A percentile compares a stretch with the other conserved stretches of the same genome.
Conservation (phyloP, 2,113 vertebrate species). For the Carollia perspicillata region DNA sequence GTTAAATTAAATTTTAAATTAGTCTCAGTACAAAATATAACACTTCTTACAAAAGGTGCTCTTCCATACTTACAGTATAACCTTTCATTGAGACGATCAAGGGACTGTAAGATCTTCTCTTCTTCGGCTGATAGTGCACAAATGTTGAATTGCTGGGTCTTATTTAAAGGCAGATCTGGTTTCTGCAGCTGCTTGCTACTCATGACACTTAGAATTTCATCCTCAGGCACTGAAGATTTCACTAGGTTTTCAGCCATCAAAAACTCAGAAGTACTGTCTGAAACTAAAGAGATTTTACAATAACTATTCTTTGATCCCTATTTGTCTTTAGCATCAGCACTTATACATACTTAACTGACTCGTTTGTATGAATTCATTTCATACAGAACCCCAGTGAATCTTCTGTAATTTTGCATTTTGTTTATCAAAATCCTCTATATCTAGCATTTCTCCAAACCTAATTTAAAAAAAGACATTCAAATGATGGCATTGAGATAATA, state of each 20-base stretch:
- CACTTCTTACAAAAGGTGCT: background rate
- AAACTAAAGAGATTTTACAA: conserved; percentile 78
- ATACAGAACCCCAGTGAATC: background rate
- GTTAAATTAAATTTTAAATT: conserved; percentile 13
- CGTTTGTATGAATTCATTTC: background rate
- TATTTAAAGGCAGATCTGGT: conserved; percentile 44
- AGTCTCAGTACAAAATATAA: background rate
- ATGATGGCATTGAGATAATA: background rate
- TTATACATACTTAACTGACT: background rate
- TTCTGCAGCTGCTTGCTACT: conserved; percentile 73
- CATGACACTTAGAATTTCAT: conserved; percentile 78
- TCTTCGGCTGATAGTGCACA: conserved; percentile 88
- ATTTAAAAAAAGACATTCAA: background rate
- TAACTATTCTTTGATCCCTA: background rate
- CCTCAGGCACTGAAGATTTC: conserved; percentile 72
- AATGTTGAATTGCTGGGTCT: conserved; percentile 24
- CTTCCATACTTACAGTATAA: conserved; percentile 85
- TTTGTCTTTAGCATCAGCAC: background rate
- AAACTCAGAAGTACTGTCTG: conserved; percentile 82
- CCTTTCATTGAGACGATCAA: conserved; percentile 87
- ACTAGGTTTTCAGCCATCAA: conserved; percentile 80
- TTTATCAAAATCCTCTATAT: background rate
- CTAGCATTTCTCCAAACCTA: background rate
- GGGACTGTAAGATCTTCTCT: conserved; percentile 87
- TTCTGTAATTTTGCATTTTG: background rate